A percentile compares a stretch with the other conserved stretches of the same genome.
phyloP scores from a whole-genome alignment of 2,888 invertebrate species.

The Thymelicus sylvestris region DNA sequence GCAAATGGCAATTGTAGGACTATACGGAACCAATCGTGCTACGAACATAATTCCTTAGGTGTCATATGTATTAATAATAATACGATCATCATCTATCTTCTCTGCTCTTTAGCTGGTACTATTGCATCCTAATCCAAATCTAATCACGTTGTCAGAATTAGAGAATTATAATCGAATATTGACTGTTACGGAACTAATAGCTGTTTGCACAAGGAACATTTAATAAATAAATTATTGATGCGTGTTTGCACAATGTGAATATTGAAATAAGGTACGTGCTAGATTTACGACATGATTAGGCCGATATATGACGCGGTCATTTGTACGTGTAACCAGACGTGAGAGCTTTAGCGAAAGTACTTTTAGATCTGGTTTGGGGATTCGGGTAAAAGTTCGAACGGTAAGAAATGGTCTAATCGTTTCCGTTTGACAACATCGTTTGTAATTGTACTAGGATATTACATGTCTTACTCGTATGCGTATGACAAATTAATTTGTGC shows the following conservation, averaged over 20 bases:
- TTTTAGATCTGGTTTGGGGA: slow-evolving; percentile 35
- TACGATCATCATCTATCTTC: neutral
- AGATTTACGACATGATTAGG: slow-evolving; percentile 35
- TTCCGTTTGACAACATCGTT: slow-evolving; percentile 37
- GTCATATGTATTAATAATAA: slow-evolving; percentile 1
- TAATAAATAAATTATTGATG: slow-evolving; percentile 21
- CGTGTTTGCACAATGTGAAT: slow-evolving; percentile 30
- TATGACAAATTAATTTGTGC: slow-evolving; percentile 4
- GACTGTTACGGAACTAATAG: slow-evolving; percentile 2
- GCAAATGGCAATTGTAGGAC: slow-evolving; percentile 21
- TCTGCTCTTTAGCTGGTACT: neutral
- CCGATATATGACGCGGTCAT: slow-evolving; percentile 37
- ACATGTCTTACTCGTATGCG: slow-evolving; percentile 2
- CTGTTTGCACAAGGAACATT: slow-evolving; percentile 18
- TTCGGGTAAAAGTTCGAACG: slow-evolving; percentile 36
- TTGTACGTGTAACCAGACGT: slow-evolving; percentile 32
- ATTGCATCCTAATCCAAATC: slow-evolving; percentile 29
- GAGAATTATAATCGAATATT: slow-evolving; percentile 14
- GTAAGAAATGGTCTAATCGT: slow-evolving; percentile 36
- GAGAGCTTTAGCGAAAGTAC: slow-evolving; percentile 37
- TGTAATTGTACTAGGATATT: slow-evolving; percentile 16
- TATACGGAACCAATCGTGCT: neutral
- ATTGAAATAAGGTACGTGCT: slow-evolving; percentile 20
- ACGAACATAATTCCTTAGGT: neutral
- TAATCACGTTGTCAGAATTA: slow-evolving; percentile 14